Base-by-base conservation (phyloP, 1,140 invertebrate species). In the Eciton burchellii region DNA sequence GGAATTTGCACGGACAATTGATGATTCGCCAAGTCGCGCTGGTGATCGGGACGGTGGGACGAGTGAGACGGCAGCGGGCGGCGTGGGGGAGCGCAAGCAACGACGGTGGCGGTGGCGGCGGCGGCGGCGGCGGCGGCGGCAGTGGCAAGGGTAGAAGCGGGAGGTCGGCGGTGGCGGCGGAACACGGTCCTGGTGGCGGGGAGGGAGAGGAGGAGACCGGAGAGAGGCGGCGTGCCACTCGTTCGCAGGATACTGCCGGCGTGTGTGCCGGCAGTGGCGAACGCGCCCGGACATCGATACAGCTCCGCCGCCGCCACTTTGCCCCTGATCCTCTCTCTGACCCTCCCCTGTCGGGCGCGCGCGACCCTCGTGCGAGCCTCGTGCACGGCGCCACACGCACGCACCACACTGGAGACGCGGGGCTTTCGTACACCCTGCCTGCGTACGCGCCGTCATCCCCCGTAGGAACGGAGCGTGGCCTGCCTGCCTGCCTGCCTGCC, bases 281-380 rank as follows among this genome's bases (percentile, higher is more conserved):
- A 88, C 83, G 87, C 87, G 87, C 87, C 87, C 87, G 87, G 87
- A 88, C 87, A 88, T 88, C 87, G 87, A 88, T 88, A 88, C 87
- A 88, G 87, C 85, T 88, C 87, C 83, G 83, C 41, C 56, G 74
- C 84, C 74, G 74, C 84, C 86, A 85, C 84, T 87, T 85, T 87
- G 41, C 81, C 81, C 84, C 84, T 87, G 86, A 87, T 86, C 86
- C 72, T 81, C 63, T 81, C 63, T 74, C 72, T 73, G 79, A 77
- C 56, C 54, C 77, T 72, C 35, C 84, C 82, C 62, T 76, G 24
- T 81, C 57, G 85, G 81, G 54, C 63, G 59, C 70, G 66, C 83
- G 77, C 70, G 65, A 81, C 84, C 84, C 70, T 79, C 76, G 73
- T 73, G 66, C 65, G 63, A 71, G 63, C 59, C 82, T 81, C 76